These are phyloP conservation scores for Eulithis testata DNA, from an alignment of 2,888 invertebrate genomes.

Conservation along the genomic window DNA sequence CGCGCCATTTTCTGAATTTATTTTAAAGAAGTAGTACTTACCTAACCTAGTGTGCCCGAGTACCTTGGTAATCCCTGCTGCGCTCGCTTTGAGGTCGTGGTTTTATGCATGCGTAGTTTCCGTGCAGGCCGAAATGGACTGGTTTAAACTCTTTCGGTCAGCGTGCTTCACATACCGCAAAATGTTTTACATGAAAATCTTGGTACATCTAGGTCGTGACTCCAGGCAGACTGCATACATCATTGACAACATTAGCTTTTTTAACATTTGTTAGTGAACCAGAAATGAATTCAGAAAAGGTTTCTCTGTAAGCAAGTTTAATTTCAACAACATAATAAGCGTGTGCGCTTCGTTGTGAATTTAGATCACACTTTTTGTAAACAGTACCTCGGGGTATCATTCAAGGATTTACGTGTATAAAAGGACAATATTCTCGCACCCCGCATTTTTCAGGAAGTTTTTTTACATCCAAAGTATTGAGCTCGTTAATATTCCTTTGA, in stretches of 20 bases:
- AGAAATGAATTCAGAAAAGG: too few species aligned
- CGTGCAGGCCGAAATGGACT: conserved; percentile 19
- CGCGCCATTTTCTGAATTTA: conserved; percentile 19
- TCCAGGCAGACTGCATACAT: not conserved
- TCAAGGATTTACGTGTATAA: not conserved
- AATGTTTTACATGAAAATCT: conserved; percentile 14
- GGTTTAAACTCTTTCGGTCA: conserved; percentile 14
- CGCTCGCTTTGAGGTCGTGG: conserved; percentile 16
- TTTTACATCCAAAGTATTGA: conserved; percentile 16
- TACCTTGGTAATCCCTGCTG: conserved; percentile 9
- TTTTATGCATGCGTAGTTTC: conserved; percentile 19
- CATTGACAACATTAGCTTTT: not conserved
- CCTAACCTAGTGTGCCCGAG: not conserved
- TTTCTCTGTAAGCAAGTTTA: not conserved
- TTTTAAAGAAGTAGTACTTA: conserved; percentile 17
- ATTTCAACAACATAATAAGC: not conserved
- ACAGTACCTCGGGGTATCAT: not conserved
- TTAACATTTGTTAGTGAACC: too few species aligned
- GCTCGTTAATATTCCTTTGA: conserved; percentile 22
- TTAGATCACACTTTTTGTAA: not conserved
- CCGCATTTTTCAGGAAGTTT: conserved; percentile 6
- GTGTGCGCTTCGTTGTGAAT: not conserved
- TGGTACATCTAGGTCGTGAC: not conserved
- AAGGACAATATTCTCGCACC: not conserved
- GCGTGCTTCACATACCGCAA: conserved; percentile 9